These are phyloP conservation scores for Carposina sasakii DNA, from an alignment of 1,140 invertebrate species.

Conservation along the genomic window DNA sequence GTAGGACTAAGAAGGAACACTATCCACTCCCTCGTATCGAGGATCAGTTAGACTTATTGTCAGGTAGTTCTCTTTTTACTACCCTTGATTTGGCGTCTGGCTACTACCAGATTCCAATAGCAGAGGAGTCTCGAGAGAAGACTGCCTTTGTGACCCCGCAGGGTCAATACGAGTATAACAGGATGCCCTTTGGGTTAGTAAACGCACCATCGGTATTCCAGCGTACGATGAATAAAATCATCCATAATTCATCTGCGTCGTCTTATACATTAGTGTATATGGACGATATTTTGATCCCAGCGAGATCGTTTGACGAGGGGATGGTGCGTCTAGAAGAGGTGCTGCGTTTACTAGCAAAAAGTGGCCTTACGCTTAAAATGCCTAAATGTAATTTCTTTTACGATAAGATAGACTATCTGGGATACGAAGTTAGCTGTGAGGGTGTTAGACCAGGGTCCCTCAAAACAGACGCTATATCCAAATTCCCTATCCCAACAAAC, in stretches of 20 bases:
- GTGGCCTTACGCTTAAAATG: conserved; percentile 30
- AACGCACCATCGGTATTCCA: conserved; percentile 2
- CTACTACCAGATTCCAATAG: background rate
- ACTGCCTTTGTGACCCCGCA: background rate
- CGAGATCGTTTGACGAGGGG: conserved; percentile 21
- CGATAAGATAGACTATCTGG: conserved; percentile 26
- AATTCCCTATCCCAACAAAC: conserved; percentile 15
- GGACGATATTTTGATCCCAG: conserved; percentile 25
- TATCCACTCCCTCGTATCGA: conserved; percentile 35
- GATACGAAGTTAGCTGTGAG: conserved; percentile 20
- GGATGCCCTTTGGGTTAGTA: conserved; percentile 3
- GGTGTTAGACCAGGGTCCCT: conserved; percentile 27
- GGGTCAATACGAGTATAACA: background rate
- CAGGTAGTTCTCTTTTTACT: conserved; percentile 15
- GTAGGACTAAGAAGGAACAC: conserved; percentile 15
- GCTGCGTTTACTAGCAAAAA: conserved; percentile 19
- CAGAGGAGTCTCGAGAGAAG: background rate
- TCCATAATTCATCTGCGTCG: background rate
- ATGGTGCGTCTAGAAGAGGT: conserved; percentile 25
- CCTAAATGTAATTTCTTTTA: conserved; percentile 35
- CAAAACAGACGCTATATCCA: conserved; percentile 13
- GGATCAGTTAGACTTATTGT: conserved; percentile 42
- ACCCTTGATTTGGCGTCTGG: conserved; percentile 2
- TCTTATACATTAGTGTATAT: conserved; percentile 27
- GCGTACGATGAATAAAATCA: conserved; percentile 6